Base-by-base conservation (phyloP, 2,888 invertebrate species). In the Oscheius sp. region DNA sequence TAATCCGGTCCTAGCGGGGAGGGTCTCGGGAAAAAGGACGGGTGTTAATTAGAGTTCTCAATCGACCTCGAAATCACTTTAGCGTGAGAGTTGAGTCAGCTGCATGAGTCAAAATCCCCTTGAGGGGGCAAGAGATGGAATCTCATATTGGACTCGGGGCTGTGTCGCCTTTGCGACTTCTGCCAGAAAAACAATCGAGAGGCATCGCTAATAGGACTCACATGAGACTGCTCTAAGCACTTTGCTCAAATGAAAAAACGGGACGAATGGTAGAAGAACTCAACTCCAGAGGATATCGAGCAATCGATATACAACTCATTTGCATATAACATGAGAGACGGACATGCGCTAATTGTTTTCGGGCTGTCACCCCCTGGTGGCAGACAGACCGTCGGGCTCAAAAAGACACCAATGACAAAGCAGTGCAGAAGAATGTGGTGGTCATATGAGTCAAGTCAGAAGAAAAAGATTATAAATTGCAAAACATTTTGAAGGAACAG, bases 281-380 rank as follows among this genome's bases (percentile, higher is more conserved):
- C 21, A 21, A 21, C 21, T 21, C 21, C 21, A 32, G 1, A 60
- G 60, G 60, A 60, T 33, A 33, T 10, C 35, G 11, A 47, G 53
- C 68, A 21, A 68, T 68, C 68, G 55, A 68, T 68, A 11, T 21
- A 63, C 50, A 65, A 55, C 68, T 68, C 68, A 68, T 68, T 68
- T 68, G 68, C 68, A 68, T 68, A 68, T n/a, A 63, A 63, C 68
- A 68, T 68, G 55, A 42, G 42, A 42, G 62, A 62, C 29, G 35
- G 68, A 68, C 53, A 65, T n/a, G 68, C 53, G 53, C 68, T 68
- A 68, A 68, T 68, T 68, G 68, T 51, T 68, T 68, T 68, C 33
- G 68, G 53, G 48, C 47, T 68, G 68, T 68, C 68, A 68, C 68
- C 68, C 68, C 53, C 35, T n/a, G 66, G 29, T 32, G n/a, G 48